A percentile compares a stretch with the other conserved stretches of the same genome.
Evolutionary conservation across 1,140 invertebrate species (phyloP).

Genomic region (Drosophila truncata): DNA sequence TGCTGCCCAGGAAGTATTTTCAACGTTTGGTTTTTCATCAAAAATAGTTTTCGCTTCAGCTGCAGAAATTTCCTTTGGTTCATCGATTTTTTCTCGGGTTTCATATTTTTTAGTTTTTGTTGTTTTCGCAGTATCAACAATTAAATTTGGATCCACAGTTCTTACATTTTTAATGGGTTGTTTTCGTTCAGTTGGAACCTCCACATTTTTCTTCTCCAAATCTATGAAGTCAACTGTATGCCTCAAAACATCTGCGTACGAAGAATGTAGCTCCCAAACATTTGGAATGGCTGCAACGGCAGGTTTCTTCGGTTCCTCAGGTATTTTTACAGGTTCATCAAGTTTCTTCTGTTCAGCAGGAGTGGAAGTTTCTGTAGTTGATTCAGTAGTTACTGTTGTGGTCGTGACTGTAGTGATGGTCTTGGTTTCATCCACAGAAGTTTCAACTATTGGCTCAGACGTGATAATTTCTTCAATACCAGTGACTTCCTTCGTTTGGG

Average conservation of each 20-base stretch:
- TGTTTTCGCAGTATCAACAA: conserved; percentile 15
- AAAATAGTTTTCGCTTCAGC: neutral
- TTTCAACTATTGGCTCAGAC: too few relatives aligned
- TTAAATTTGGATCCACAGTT: neutral
- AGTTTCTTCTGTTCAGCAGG: too few relatives aligned
- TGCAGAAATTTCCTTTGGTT: neutral
- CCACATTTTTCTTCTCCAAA: conserved; percentile 60
- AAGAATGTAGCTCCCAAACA: conserved; percentile 56
- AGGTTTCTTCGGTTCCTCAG: too few relatives aligned
- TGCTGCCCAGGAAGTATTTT: conserved; percentile 39
- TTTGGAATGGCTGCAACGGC: neutral
- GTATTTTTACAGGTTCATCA: too few relatives aligned
- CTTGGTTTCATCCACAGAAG: too few relatives aligned
- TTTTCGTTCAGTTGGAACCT: neutral
- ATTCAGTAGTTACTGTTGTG: too few relatives aligned
- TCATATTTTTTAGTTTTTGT: conserved; percentile 40
- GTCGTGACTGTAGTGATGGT: too few relatives aligned
- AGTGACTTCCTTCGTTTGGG: too few relatives aligned
- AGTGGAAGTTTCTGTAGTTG: too few relatives aligned
- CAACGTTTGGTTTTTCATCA: neutral
- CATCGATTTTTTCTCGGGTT: conserved; percentile 10
- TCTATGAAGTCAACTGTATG: conserved; percentile 65
- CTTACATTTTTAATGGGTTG: neutral
- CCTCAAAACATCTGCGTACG: conserved; percentile 73
- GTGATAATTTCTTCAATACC: too few relatives aligned